Evolutionary conservation across 1,140 invertebrate genomes (phyloP).

Genomic region (Drosophila littoralis): DNA sequence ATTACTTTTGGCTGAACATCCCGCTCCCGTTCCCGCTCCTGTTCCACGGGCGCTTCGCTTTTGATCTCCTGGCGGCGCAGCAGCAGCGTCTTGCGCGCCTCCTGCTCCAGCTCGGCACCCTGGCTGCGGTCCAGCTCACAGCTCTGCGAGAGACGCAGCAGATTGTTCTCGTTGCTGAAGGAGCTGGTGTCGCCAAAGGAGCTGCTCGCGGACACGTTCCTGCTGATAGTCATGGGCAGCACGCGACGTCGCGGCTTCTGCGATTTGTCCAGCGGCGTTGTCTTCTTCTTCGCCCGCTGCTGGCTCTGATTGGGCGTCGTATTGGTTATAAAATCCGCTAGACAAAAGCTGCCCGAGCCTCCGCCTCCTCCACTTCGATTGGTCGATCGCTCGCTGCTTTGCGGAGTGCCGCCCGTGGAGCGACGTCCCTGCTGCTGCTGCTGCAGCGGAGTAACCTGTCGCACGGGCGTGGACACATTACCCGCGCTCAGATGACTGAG

Average conservation of each 20-base stretch:
- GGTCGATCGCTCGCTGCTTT: slow-evolving; percentile 29
- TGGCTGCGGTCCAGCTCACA: slow-evolving; percentile 71
- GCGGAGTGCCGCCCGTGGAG: slow-evolving; percentile 52
- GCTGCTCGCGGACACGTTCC: slow-evolving; percentile 46
- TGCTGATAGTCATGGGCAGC: slow-evolving; percentile 74
- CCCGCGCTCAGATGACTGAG: slow-evolving; percentile 25
- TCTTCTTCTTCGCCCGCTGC: slow-evolving; percentile 65
- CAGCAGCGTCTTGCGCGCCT: slow-evolving; percentile 65
- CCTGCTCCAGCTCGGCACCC: slow-evolving; percentile 57
- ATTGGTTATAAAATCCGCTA: slow-evolving; percentile 68
- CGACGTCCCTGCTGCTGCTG: slow-evolving; percentile 37
- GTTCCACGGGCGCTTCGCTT: slow-evolving; percentile 47
- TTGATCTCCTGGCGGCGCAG: slow-evolving; percentile 66
- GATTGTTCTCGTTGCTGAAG: slow-evolving; percentile 81
- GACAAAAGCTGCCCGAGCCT: slow-evolving; percentile 54
- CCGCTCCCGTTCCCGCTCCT: slow-evolving; percentile 14
- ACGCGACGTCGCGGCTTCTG: slow-evolving; percentile 76
- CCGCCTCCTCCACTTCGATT: slow-evolving; percentile 42
- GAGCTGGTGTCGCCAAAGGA: slow-evolving; percentile 74
- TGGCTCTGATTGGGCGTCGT: slow-evolving; percentile 56
- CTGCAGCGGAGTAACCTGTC: slow-evolving; percentile 20
- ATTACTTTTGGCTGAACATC: slow-evolving; percentile 3
- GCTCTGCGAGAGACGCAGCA: slow-evolving; percentile 65
- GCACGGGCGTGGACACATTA: slow-evolving; percentile 30
- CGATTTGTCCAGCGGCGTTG: slow-evolving; percentile 44